Percentiles rank a stretch among this genome's conserved stretches.
These are phyloP conservation scores for Drosophila busckii DNA, from an alignment of 1,140 invertebrate species.

Conservation along the genomic window DNA sequence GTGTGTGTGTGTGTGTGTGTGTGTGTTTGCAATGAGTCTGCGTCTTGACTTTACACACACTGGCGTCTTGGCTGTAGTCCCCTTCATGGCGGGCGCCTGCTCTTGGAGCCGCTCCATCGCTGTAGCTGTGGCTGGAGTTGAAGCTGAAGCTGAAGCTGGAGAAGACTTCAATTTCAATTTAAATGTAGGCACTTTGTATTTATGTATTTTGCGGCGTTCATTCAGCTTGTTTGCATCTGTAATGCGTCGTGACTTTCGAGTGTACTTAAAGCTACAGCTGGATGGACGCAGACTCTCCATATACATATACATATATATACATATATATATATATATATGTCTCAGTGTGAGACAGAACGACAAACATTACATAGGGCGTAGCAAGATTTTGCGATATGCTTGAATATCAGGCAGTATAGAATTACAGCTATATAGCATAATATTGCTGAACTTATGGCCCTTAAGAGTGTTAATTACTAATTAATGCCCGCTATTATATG, in stretches of 20 bases:
- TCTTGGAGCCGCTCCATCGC: not conserved
- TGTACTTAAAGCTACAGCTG: conserved; percentile 73
- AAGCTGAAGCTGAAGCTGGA: conserved; percentile 11
- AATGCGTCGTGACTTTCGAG: conserved; percentile 72
- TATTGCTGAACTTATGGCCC: too few species aligned
- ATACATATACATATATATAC: not conserved
- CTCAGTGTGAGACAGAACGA: too few species aligned
- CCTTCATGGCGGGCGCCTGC: conserved; percentile 16
- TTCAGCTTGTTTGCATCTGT: conserved; percentile 75
- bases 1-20: not conserved
- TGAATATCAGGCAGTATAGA: too few species aligned
- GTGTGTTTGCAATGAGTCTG: conserved; percentile 61
- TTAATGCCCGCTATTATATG: too few species aligned
- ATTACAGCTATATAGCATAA: too few species aligned
- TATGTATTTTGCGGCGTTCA: conserved; percentile 70
- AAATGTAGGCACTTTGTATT: conserved; percentile 74
- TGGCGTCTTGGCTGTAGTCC: conserved; percentile 34
- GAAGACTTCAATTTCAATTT: conserved; percentile 71
- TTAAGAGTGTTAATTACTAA: too few species aligned
- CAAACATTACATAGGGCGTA: too few species aligned
- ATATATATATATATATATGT: not conserved
- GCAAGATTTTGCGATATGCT: too few species aligned
- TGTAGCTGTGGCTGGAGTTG: conserved; percentile 3
- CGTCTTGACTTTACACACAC: conserved; percentile 45
- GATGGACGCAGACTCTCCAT: conserved; percentile 38